These are phyloP conservation scores for Mythimna albipuncta DNA, from an alignment of 2,888 invertebrate genomes.

Conservation along the genomic window DNA sequence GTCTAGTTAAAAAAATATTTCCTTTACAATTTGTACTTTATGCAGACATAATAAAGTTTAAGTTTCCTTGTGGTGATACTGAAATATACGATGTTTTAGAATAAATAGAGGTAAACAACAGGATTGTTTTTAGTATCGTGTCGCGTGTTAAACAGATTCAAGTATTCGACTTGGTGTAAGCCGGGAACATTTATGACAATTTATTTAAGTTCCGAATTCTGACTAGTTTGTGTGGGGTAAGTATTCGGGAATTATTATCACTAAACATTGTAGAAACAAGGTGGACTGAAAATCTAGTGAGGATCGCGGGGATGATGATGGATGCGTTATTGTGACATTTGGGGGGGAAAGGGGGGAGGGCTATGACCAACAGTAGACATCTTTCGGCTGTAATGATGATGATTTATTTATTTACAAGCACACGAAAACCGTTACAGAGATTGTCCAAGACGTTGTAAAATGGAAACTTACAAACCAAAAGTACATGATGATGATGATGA, in stretches of 20 bases:
- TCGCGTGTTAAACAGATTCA: constrained; percentile 59
- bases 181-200: constrained; percentile 53
- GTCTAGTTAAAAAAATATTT: constrained; percentile 33
- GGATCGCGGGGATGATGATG: too few relatives aligned
- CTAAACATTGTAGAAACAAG: neutral
- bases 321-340: too few relatives aligned
- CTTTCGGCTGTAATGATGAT: too few relatives aligned
- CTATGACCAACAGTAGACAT: too few relatives aligned
- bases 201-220: constrained; percentile 36
- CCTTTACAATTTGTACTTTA: constrained; percentile 18
- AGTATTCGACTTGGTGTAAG: constrained; percentile 55
- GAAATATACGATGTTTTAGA: constrained; percentile 32
- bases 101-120: constrained; percentile 41
- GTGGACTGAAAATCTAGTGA: too few relatives aligned
- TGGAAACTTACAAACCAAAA: too few relatives aligned
- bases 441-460: too few relatives aligned
- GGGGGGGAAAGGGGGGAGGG: too few relatives aligned
- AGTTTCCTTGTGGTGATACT: neutral
- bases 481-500: too few relatives aligned
- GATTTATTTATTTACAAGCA: too few relatives aligned
- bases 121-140: constrained; percentile 59
- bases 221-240: constrained; percentile 6
- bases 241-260: neutral
- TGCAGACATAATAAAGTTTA: neutral
- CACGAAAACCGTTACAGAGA: too few relatives aligned